phyloP scores from a whole-genome alignment of 2,888 invertebrate genomes.

The Monopis laevigella region DNA sequence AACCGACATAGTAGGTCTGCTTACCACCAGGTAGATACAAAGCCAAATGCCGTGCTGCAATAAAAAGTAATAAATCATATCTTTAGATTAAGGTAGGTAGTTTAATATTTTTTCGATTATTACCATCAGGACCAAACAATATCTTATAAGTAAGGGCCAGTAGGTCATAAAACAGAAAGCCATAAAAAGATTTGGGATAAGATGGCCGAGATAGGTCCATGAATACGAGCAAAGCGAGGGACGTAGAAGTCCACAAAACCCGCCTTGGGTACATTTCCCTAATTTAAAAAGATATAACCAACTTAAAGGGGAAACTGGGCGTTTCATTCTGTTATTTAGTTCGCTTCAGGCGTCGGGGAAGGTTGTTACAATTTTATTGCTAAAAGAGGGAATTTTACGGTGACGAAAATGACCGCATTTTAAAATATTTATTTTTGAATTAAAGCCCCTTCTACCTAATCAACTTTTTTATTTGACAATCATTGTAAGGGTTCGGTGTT shows the following conservation, averaged over 20 bases:
- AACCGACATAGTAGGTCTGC: not conserved
- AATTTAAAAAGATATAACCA: conserved; percentile 14
- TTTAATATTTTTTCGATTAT: too few relatives aligned
- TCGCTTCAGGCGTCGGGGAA: conserved; percentile 6
- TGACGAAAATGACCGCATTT: conserved; percentile 9
- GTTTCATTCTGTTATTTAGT: conserved; percentile 9
- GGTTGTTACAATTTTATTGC: conserved; percentile 10
- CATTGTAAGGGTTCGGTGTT: too few relatives aligned
- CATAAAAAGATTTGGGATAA: conserved; percentile 12
- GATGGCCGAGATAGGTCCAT: conserved; percentile 8
- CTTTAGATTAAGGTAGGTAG: too few relatives aligned
- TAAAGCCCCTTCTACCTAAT: too few relatives aligned
- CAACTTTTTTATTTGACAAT: too few relatives aligned
- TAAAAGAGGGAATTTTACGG: conserved; percentile 5
- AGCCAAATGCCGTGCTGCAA: not conserved
- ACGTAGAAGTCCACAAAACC: conserved; percentile 3
- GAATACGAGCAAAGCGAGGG: conserved; percentile 11
- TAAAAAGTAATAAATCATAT: too few relatives aligned
- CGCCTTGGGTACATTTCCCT: conserved; percentile 12
- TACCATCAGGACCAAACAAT: too few relatives aligned
- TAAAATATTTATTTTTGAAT: conserved; percentile 1
- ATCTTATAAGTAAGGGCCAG: too few relatives aligned
- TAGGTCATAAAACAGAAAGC: too few relatives aligned
- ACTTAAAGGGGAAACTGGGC: conserved; percentile 13
- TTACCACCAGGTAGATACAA: not conserved